Conservation (phyloP, 2,113 vertebrate genomes). For the Reinhardtius hippoglossoides region DNA sequence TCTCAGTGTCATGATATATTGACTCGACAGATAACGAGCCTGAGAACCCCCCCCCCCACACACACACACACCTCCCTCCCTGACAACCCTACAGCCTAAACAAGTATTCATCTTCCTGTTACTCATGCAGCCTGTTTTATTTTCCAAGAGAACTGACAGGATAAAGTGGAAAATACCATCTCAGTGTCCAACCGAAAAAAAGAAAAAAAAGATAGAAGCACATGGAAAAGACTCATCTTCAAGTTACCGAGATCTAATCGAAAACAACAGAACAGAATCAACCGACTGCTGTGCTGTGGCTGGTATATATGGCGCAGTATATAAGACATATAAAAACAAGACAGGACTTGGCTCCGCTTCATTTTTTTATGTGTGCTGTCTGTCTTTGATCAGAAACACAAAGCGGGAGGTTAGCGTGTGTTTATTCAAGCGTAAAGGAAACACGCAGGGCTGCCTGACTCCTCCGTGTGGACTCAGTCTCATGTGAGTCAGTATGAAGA, state of each 20-base stretch:
- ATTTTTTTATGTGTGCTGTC: conserved; percentile 76
- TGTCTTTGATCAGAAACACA: conserved; percentile 87
- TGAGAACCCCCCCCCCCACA: conserved; percentile 36
- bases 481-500: conserved; percentile 52
- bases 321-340: conserved; percentile 76
- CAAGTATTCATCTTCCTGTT: conserved; percentile 73
- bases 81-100: conserved; percentile 34
- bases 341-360: conserved; percentile 39
- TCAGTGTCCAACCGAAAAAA: neutral
- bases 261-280: conserved; percentile 80
- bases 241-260: conserved; percentile 29
- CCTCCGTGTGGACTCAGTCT: conserved; percentile 77
- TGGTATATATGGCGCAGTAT: conserved; percentile 47
- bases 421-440: conserved; percentile 83
- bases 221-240: conserved; percentile 58
- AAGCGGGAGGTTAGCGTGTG: conserved; percentile 86
- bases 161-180: conserved; percentile 51
- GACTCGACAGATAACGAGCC: conserved; percentile 51
- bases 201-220: neutral
- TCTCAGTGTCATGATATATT: conserved; percentile 19
- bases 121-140: conserved; percentile 72
- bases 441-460: conserved; percentile 79
- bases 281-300: conserved; percentile 75
- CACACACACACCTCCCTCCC: neutral
- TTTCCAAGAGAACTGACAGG: conserved; percentile 62